Evolutionary conservation across 2,888 invertebrate genomes (phyloP).

Genomic region (Ditylenchus weischeri): DNA sequence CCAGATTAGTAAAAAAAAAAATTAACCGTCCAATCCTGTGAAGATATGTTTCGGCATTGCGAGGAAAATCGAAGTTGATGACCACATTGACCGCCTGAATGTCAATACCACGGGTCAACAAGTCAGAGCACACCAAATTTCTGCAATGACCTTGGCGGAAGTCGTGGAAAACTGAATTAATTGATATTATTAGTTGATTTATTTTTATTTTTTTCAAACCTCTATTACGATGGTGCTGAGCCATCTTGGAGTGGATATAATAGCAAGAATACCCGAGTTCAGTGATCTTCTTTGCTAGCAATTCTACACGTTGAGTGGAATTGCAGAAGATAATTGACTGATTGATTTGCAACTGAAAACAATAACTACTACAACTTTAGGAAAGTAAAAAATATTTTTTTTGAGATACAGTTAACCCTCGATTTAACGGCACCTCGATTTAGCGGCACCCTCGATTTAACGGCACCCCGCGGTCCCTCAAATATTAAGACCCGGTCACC

Average conservation of each 20-base stretch:
- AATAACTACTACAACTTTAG: not conserved
- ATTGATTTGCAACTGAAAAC: constrained; percentile 81
- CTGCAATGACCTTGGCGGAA: constrained; percentile 77
- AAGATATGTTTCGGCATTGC: constrained; percentile 98
- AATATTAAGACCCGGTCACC: no score
- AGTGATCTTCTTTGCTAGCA: constrained; percentile 95
- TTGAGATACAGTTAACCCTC: no score
- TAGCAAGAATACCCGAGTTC: constrained; percentile 99
- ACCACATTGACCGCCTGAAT: constrained; percentile 99
- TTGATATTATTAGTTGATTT: not conserved
- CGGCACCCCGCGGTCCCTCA: no score
- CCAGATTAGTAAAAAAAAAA: no score
- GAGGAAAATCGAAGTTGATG: constrained; percentile 99
- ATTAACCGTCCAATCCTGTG: constrained; percentile 90
- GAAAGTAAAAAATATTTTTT: no score
- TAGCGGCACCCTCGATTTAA: no score
- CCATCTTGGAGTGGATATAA: constrained; percentile 99
- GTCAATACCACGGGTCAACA: constrained; percentile 96
- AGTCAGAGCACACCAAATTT: constrained; percentile 86
- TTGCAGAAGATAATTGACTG: constrained; percentile 99
- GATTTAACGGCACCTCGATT: no score
- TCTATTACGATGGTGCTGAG: constrained; percentile 87
- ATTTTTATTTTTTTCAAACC: not conserved
- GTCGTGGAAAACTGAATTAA: constrained; percentile 30
- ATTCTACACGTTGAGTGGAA: constrained; percentile 96